phyloP scores from a whole-genome alignment of 2,113 vertebrate genomes.

The Centropus bengalensis region DNA sequence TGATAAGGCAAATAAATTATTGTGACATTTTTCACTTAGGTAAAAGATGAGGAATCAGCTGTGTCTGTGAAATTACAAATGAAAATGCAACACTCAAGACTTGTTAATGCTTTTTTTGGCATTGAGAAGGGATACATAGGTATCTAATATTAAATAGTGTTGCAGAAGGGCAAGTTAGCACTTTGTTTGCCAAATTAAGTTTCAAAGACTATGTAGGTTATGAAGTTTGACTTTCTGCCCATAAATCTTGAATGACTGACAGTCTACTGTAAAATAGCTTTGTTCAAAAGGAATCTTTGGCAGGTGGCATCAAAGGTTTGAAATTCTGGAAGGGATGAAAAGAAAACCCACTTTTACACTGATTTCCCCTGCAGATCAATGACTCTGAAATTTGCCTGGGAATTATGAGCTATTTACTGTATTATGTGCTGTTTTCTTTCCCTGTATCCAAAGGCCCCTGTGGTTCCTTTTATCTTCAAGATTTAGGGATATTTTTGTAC shows the following conservation, averaged over 20 bases:
- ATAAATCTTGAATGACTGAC: conserved; percentile 71
- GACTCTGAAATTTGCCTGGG: conserved; percentile 49
- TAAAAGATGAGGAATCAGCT: conserved; percentile 64
- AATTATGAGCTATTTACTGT: conserved; percentile 54
- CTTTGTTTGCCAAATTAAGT: conserved; percentile 76
- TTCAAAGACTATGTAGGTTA: conserved; percentile 73
- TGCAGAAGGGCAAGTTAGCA: conserved; percentile 66
- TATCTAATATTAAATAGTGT: conserved; percentile 68
- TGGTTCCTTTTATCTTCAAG: conserved; percentile 41
- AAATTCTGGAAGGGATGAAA: conserved; percentile 66
- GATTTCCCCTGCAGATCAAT: conserved; percentile 50
- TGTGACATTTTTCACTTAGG: conserved; percentile 52
- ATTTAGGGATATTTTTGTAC: conserved; percentile 45
- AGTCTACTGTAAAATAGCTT: conserved; percentile 58
- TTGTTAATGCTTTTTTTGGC: conserved; percentile 69
- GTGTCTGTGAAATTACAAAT: conserved; percentile 62
- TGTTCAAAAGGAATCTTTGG: conserved; percentile 70
- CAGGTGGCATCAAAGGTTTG: conserved; percentile 64
- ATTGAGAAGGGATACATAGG: conserved; percentile 50
- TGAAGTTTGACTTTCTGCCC: conserved; percentile 66
- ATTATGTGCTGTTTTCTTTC: conserved; percentile 10
- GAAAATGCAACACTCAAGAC: conserved; percentile 15
- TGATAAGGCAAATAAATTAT: conserved; percentile 72
- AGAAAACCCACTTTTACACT: conserved; percentile 60
- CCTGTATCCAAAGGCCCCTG: background rate